Percentiles rank a stretch among this genome's conserved stretches.
Evolutionary conservation across 2,888 invertebrate species (phyloP).

Genomic region (Myathropa florea): DNA sequence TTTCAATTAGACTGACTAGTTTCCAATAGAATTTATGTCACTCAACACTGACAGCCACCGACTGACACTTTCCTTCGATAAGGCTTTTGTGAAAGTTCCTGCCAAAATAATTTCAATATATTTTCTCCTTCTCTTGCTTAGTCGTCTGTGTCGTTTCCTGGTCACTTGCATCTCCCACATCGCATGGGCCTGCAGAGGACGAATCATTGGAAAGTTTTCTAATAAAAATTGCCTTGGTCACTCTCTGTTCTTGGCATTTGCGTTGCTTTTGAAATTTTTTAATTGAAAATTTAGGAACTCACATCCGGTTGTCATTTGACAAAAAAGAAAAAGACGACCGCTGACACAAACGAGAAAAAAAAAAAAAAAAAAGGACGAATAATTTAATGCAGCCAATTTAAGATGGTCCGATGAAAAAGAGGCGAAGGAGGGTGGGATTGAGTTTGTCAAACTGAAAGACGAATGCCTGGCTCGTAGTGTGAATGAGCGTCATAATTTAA

Average conservation of each 20-base stretch:
- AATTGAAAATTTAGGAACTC: constrained; percentile 54
- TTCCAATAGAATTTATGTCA: constrained; percentile 62
- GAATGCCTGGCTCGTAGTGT: constrained; percentile 23
- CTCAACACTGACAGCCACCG: constrained; percentile 55
- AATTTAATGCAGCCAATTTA: constrained; percentile 59
- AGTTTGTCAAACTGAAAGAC: constrained; percentile 40
- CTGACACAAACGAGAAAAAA: background rate
- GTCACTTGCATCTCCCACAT: constrained; percentile 35
- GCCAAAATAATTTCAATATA: constrained; percentile 66
- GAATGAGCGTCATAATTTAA: constrained; percentile 64
- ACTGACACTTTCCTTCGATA: constrained; percentile 55
- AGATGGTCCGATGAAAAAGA: background rate
- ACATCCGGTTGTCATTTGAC: background rate
- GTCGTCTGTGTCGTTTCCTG: background rate
- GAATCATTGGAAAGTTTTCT: constrained; percentile 44
- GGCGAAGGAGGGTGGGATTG: background rate
- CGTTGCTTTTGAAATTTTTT: constrained; percentile 46
- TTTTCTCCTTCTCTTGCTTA: constrained; percentile 17
- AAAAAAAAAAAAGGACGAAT: constrained; percentile 25
- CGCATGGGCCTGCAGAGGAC: background rate
- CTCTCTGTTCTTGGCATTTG: constrained; percentile 41
- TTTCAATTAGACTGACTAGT: constrained; percentile 67
- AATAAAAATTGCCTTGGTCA: constrained; percentile 45
- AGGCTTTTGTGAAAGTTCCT: constrained; percentile 40
- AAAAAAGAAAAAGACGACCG: background rate